Evolutionary conservation across 2,797 vertebrate genomes (phyloP).

Genomic region (Oreortyx pictus): DNA sequence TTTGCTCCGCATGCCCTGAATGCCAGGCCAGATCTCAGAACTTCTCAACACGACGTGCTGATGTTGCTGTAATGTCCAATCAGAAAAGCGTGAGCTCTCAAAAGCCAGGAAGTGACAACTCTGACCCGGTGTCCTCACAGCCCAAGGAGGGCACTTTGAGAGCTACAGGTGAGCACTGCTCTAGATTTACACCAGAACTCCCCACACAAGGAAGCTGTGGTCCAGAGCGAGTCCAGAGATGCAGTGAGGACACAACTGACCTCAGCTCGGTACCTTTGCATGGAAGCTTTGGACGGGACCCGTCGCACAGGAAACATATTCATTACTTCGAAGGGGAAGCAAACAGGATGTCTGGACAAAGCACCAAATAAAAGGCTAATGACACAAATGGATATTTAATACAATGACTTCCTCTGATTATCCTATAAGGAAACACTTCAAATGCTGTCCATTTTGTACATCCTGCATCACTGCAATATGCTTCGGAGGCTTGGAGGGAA

Average conservation of each 20-base stretch:
- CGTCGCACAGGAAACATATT: slow-evolving; percentile 13
- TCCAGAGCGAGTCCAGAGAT: background rate
- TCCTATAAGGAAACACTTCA: slow-evolving; percentile 74
- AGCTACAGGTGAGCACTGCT: background rate
- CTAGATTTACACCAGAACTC: background rate
- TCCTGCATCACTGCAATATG: slow-evolving; percentile 6
- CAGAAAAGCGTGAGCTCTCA: rapidly evolving
- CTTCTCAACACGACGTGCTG: rapidly evolving
- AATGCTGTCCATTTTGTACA: slow-evolving; percentile 54
- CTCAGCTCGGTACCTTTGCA: background rate
- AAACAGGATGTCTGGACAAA: slow-evolving; percentile 75
- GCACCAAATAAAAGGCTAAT: slow-evolving; percentile 70
- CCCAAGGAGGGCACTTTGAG: background rate
- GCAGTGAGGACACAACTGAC: rapidly evolving
- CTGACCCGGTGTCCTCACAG: background rate
- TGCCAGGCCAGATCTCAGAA: background rate
- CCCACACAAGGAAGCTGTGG: background rate
- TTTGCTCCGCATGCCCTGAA: background rate
- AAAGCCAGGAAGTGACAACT: background rate
- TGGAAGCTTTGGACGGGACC: background rate
- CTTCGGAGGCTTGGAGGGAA: slow-evolving; percentile 2
- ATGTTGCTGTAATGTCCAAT: background rate
- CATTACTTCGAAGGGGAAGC: slow-evolving; percentile 70
- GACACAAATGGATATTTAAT: slow-evolving; percentile 75
- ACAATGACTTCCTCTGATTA: slow-evolving; percentile 74